Base-by-base conservation (phyloP, 2,797 vertebrate genomes). In the Lutjanus argentimaculatus region DNA sequence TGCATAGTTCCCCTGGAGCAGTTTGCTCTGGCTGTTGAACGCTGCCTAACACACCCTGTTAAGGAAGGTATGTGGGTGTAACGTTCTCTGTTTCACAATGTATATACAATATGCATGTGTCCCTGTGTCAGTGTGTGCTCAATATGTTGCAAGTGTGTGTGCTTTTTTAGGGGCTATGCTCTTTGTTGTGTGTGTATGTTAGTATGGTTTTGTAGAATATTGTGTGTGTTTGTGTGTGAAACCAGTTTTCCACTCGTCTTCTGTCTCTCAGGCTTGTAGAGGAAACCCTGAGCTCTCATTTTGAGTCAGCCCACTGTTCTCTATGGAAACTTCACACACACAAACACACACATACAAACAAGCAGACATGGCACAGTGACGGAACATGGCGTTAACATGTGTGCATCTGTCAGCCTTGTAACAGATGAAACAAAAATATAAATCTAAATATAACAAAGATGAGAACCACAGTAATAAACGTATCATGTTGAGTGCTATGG, bases 301-400 rank as follows among this genome's bases (percentile, higher is more conserved):
- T 91, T 93, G 92, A 94, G 85, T 93, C 91, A 91, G 85, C 90
- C 86, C 85, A 86, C 88, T 72, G 69, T 71, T 88, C 80, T 86
- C 79, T 88, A 80, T 95, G 94, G 93, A 95, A 95, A 95, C 88
- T 94, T 95, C 86, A 87, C 87, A 89, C 75, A 77, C 86, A 80
- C 25, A 67, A 21, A 17, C 8, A 52, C 42, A 19, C 53, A 71
- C 52, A 36, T 13, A 51, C 57, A 77, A 15, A 66, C 67, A 56
- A 43, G 74, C 4, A 84, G 17, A 61, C 67, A 84, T 69, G 65
- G 40, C 63, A 70, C 55, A 73, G 6, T 64, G 62, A 67, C 10
- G 59, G 75, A 87, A 89, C 83, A 81, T 71, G 57, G 62, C 17
- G 71, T 61, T 52, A 57, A 80, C 85, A 83, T 83, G 68, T 48